Percentiles rank a stretch among this genome's conserved stretches.
Conservation (phyloP, 2,888 invertebrate species). For the Athalia rosae region DNA sequence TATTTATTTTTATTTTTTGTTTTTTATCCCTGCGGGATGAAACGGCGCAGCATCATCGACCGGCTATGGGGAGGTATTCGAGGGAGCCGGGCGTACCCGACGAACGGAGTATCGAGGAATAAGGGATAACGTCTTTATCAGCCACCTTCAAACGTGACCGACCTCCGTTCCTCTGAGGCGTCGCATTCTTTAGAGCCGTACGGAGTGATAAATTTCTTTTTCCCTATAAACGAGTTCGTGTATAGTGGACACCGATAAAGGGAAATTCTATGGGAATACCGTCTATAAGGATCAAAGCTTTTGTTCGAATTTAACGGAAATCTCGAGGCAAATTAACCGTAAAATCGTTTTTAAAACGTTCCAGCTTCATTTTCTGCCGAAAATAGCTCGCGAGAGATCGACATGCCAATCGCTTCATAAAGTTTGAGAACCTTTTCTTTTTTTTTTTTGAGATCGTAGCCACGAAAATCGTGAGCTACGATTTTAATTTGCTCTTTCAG, state of each 20-base stretch:
- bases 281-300: neutral
- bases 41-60: no score
- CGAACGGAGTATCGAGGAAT: neutral
- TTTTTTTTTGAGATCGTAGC: no score
- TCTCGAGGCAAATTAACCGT: constrained; percentile 1
- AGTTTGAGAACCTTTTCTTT: no score
- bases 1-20: no score
- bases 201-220: neutral
- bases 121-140: constrained; percentile 33
- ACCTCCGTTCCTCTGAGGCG: neutral
- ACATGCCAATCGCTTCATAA: no score
- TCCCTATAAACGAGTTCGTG: neutral
- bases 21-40: no score
- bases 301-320: neutral
- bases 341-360: neutral
- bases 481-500: no score
- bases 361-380: neutral
- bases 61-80: no score
- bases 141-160: constrained; percentile 14
- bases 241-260: neutral
- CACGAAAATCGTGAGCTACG: no score
- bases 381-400: neutral
- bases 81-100: no score
- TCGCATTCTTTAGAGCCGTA: constrained; percentile 9
- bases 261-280: neutral